phyloP scores from a whole-genome alignment of 2,797 vertebrate species.

The Anguilla anguilla region DNA sequence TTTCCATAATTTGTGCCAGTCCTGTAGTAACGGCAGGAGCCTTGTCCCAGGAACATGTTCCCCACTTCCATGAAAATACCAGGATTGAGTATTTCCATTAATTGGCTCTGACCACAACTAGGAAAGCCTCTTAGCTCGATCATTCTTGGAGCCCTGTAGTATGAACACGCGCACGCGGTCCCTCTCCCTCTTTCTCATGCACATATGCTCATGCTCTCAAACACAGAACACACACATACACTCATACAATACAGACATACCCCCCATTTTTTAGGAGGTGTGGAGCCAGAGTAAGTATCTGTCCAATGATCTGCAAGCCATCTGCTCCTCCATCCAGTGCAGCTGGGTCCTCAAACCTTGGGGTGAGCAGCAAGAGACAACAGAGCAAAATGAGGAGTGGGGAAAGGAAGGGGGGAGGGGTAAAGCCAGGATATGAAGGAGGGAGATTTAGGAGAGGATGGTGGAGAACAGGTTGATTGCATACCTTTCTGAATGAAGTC shows the following conservation, averaged over 20 bases:
- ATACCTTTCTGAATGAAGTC: not conserved
- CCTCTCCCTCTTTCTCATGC: not conserved
- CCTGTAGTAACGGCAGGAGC: not conserved
- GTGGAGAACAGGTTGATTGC: not conserved
- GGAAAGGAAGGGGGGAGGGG: not conserved
- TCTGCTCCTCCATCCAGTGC: conserved; percentile 89
- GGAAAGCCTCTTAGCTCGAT: conserved; percentile 46
- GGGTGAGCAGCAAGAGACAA: not conserved
- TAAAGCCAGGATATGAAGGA: not conserved
- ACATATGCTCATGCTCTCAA: not conserved
- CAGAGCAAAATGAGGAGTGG: not conserved
- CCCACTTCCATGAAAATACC: conserved; percentile 45
- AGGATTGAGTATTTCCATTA: conserved; percentile 48
- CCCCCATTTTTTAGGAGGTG: conserved; percentile 79
- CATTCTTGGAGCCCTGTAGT: conserved; percentile 33
- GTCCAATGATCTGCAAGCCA: conserved; percentile 82
- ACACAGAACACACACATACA: conserved; percentile 17
- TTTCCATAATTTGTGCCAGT: not conserved
- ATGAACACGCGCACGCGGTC: conserved; percentile 41
- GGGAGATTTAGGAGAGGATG: not conserved
- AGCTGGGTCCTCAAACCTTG: conserved; percentile 86
- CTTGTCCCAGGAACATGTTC: conserved; percentile 45
- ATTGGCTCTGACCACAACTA: conserved; percentile 41
- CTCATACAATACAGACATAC: conserved; percentile 63
- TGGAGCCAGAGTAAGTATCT: conserved; percentile 80